Percentiles rank a stretch among this genome's conserved stretches.
Conservation (phyloP, 2,113 vertebrate species). For the Bos taurus region ARS-UCD2.0 NC_037351.1:42767001-42767500, state of each 20-base stretch:
- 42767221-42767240: not conserved
- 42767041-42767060: not conserved
- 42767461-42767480: not conserved
- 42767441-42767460: not conserved
- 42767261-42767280: not conserved
- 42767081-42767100: not conserved
- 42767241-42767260: not conserved
- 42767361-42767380: not conserved
- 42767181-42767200: not conserved
- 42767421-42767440: not conserved
- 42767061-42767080: not conserved
- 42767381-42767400: not conserved
- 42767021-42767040: not conserved
- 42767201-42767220: not conserved
- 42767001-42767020: not conserved
- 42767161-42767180: not conserved
- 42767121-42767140: not conserved
- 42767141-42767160: not conserved
- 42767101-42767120: not conserved
- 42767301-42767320: rapidly evolving
- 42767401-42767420: not conserved
- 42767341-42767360: not conserved
- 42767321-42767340: not conserved
- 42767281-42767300: not conserved
- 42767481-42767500: not conserved